Conservation (phyloP, 1,140 invertebrate genomes). For the Drosophila dunni region DNA sequence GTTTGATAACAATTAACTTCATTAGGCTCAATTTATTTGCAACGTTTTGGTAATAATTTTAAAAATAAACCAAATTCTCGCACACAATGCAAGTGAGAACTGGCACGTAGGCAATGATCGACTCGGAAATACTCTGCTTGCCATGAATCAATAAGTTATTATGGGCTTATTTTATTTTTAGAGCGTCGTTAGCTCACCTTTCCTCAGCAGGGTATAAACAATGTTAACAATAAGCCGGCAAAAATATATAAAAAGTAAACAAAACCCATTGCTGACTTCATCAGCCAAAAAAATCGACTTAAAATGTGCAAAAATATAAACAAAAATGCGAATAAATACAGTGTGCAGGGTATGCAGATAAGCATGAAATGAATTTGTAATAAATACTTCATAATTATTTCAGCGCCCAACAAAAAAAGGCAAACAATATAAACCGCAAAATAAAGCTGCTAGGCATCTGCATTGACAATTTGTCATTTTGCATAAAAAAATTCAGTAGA, state of each 20-base stretch:
- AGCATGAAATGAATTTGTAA: slow-evolving; percentile 2
- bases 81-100: not conserved
- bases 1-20: slow-evolving; percentile 61
- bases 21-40: slow-evolving; percentile 31
- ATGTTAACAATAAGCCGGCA: not conserved
- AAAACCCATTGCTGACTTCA: slow-evolving; percentile 30
- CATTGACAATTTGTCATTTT: slow-evolving; percentile 67
- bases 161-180: not conserved
- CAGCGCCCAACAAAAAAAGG: slow-evolving; percentile 9
- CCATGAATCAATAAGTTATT: not conserved
- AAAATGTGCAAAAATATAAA: slow-evolving; percentile 11
- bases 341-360: slow-evolving; percentile 20
- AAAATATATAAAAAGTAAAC: slow-evolving; percentile 18
- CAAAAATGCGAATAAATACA: not conserved
- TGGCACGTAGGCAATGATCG: not conserved
- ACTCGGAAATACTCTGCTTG: slow-evolving; percentile 6
- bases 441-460: slow-evolving; percentile 40
- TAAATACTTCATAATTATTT: slow-evolving; percentile 15
- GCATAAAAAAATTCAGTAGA: slow-evolving; percentile 28
- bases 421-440: slow-evolving; percentile 39
- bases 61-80: slow-evolving; percentile 9
- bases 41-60: not conserved
- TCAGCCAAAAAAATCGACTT: slow-evolving; percentile 11
- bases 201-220: not conserved
- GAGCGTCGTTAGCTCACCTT: not conserved